Evolutionary conservation across 2,113 vertebrate species (phyloP).

Genomic region (Cyprinodon brontotheroides): DNA sequence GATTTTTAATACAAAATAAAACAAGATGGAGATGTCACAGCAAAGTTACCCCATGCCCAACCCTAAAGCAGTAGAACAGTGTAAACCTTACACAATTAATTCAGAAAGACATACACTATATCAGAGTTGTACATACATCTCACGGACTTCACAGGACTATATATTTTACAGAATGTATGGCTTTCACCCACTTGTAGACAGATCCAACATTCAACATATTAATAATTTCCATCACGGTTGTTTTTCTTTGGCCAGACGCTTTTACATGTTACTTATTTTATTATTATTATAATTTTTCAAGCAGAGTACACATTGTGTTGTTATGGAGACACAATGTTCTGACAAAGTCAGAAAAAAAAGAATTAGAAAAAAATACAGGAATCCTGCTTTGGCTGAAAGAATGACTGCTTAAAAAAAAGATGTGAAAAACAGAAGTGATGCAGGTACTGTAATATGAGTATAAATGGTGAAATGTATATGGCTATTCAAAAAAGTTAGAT

Average conservation of each 20-base stretch:
- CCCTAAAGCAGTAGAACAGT: not conserved
- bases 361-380: too few species aligned
- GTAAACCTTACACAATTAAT: not conserved
- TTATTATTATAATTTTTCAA: too few species aligned
- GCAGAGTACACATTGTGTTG: not conserved
- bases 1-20: not conserved
- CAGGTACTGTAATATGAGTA: not conserved
- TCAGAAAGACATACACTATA: not conserved
- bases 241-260: not conserved
- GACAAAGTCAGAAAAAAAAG: not conserved
- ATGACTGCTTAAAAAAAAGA: not conserved
- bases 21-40: too few species aligned
- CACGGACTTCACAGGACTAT: too few species aligned
- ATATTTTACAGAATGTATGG: not conserved
- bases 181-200: too few species aligned
- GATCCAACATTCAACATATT: too few species aligned
- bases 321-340: not conserved
- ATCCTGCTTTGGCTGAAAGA: not conserved
- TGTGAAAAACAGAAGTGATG: not conserved
- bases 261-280: too few species aligned
- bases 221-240: not conserved
- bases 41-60: too few species aligned
- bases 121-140: not conserved
- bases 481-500: rapidly evolving
- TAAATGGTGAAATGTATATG: not conserved